Evolutionary conservation across 30 jellyfish, hydroid and myxozoan species (phyloP).

Genomic region (Chironex yamaguchii): DNA sequence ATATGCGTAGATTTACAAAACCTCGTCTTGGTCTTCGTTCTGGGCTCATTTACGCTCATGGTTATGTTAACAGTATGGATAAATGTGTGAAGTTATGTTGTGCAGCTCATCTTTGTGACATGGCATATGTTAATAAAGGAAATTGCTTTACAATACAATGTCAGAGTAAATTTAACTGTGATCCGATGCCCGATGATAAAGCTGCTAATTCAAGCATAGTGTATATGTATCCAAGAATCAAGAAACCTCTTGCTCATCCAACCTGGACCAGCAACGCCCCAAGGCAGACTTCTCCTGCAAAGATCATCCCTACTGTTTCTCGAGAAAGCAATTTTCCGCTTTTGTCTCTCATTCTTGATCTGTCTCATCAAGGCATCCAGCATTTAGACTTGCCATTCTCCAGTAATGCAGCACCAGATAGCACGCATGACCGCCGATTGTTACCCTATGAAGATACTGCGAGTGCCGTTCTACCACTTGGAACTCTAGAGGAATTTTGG

Average conservation of each 20-base stretch:
- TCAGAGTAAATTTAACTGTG: slow-evolving; percentile 58
- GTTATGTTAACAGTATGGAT: slow-evolving; percentile 53
- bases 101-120: slow-evolving; percentile 55
- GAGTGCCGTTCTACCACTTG: not conserved
- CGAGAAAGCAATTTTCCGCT: not conserved
- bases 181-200: slow-evolving; percentile 45
- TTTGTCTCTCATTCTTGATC: not conserved
- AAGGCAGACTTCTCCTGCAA: not conserved
- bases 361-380: not conserved
- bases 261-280: not conserved
- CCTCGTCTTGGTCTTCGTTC: slow-evolving; percentile 78
- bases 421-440: not conserved
- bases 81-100: slow-evolving; percentile 81
- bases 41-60: slow-evolving; percentile 62
- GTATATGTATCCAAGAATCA: slow-evolving; percentile 40
- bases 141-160: slow-evolving; percentile 77
- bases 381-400: not conserved
- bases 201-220: slow-evolving; percentile 56
- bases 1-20: slow-evolving; percentile 36
- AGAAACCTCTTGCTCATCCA: not conserved
- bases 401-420: not conserved
- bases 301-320: not conserved
- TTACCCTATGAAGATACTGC: not conserved
- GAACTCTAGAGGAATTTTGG: not conserved
- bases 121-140: slow-evolving; percentile 59